These are phyloP conservation scores for Trachymyrmex cornetzi DNA, from an alignment of 1,140 invertebrate genomes.

Conservation along the genomic window DNA sequence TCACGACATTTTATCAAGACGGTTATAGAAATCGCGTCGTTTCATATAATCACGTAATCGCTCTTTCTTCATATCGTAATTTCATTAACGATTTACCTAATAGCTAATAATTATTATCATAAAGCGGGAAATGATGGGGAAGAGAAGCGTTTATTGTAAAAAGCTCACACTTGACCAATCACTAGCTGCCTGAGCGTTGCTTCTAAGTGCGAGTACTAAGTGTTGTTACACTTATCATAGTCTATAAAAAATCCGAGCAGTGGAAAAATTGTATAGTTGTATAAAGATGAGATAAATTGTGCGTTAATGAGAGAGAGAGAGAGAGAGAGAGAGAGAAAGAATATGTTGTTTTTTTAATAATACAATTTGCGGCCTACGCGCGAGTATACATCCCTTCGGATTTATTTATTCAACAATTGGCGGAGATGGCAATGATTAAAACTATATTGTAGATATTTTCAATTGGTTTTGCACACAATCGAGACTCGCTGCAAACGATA, in stretches of 20 bases:
- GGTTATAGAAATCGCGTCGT: constrained; percentile 36
- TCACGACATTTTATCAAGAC: constrained; percentile 1
- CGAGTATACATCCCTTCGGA: not conserved
- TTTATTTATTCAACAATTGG: constrained; percentile 58
- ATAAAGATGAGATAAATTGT: constrained; percentile 9
- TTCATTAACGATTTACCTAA: constrained; percentile 70
- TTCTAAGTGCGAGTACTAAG: constrained; percentile 76
- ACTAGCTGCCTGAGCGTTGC: constrained; percentile 84
- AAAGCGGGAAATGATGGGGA: constrained; percentile 9
- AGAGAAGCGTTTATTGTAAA: constrained; percentile 72
- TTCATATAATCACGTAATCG: constrained; percentile 60
- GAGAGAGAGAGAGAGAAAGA: too few relatives aligned
- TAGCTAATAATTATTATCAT: constrained; percentile 56
- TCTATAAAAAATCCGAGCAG: constrained; percentile 35
- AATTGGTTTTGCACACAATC: constrained; percentile 2
- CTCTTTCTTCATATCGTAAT: constrained; percentile 78
- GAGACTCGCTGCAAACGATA: not conserved
- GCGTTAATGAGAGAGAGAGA: constrained; percentile 16
- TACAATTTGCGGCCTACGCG: constrained; percentile 68
- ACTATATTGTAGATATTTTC: not conserved
- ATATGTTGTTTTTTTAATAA: constrained; percentile 48
- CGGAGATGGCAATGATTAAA: not conserved
- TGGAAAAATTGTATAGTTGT: constrained; percentile 32
- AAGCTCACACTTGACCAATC: constrained; percentile 84
- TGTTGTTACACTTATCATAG: constrained; percentile 70